Conservation (phyloP, 2,797 vertebrate species). For the Tragopan temminckii region DNA sequence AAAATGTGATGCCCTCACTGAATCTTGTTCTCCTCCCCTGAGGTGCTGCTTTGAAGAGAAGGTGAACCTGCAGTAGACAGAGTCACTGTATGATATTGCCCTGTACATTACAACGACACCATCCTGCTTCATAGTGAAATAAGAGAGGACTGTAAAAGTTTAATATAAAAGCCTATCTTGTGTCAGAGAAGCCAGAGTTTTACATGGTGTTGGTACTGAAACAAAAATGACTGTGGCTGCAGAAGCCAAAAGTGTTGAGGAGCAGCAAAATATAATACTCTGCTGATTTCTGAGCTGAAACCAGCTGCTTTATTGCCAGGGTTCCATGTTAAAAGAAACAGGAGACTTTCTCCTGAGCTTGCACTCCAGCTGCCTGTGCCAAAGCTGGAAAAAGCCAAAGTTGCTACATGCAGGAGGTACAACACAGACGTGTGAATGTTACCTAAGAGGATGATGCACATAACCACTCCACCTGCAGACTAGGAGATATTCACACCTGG, state of each 20-base stretch:
- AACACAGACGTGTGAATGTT: accelerated
- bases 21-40: background rate
- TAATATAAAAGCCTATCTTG: background rate
- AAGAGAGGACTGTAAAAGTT: background rate
- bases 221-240: background rate
- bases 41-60: background rate
- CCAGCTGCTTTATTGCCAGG: background rate
- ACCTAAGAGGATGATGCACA: background rate
- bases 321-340: background rate
- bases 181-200: background rate
- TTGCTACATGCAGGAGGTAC: background rate
- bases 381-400: background rate
- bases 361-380: background rate
- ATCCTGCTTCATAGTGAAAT: background rate
- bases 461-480: background rate
- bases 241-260: background rate
- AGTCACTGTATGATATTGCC: background rate
- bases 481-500: background rate
- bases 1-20: background rate
- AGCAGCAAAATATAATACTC: background rate
- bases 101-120: background rate
- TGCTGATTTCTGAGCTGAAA: background rate
- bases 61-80: background rate
- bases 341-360: background rate
- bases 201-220: background rate